Percentiles rank a stretch among this genome's conserved stretches.
These are phyloP conservation scores for Aporrectodea caliginosa DNA, from an alignment of 1,140 invertebrate species.

Conservation along the genomic window DNA sequence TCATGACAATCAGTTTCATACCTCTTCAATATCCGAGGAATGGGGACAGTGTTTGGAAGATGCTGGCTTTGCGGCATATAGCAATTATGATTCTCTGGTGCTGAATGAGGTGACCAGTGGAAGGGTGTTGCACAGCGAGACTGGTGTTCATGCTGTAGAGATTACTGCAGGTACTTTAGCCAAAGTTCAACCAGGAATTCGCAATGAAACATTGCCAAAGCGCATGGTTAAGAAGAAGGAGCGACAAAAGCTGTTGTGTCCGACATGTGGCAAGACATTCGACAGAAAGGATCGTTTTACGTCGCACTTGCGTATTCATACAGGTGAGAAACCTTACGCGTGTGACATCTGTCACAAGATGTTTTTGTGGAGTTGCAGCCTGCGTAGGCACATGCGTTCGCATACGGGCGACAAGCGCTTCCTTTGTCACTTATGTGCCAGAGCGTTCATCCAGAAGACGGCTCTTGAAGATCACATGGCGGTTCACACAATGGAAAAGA, in stretches of 20 bases:
- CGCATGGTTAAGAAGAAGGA: no score
- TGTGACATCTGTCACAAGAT: constrained; percentile 36
- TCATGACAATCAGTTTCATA: no score
- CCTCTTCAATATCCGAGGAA: no score
- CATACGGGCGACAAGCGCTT: constrained; percentile 57
- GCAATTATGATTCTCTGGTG: no score
- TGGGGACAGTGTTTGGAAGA: no score
- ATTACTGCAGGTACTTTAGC: no score
- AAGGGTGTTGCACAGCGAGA: no score
- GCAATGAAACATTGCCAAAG: no score
- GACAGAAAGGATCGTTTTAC: constrained; percentile 75
- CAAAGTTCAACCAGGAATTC: no score
- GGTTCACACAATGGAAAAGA: constrained; percentile 41
- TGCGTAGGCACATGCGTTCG: background rate
- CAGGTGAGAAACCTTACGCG: constrained; percentile 32
- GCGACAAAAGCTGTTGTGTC: constrained; percentile 61
- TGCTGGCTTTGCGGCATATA: no score
- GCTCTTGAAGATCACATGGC: constrained; percentile 34
- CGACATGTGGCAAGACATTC: constrained; percentile 92
- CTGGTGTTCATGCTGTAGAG: no score
- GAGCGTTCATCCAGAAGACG: constrained; percentile 60
- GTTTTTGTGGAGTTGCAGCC: constrained; percentile 12
- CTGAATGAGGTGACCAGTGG: no score
- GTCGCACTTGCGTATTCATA: constrained; percentile 35
- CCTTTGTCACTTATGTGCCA: constrained; percentile 70